These are phyloP conservation scores for Aradus depressus DNA, from an alignment of 2,888 invertebrate genomes.

Conservation along the genomic window DNA sequence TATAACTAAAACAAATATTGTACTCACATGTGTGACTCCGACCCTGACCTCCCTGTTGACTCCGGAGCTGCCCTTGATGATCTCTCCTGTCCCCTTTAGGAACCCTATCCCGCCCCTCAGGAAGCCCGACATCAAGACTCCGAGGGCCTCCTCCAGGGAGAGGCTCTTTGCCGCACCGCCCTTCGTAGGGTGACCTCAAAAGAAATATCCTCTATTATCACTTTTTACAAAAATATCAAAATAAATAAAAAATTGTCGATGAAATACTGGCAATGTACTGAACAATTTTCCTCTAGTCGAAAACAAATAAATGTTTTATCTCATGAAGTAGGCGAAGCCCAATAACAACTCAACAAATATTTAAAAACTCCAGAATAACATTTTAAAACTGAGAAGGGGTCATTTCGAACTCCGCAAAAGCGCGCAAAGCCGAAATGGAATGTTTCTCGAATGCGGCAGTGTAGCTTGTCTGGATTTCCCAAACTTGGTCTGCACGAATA, in stretches of 20 bases:
- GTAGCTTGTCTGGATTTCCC: too few species aligned
- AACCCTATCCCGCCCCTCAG: constrained; percentile 88
- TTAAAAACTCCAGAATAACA: not conserved
- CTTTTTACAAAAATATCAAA: not conserved
- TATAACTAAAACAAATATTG: not conserved
- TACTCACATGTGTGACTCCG: constrained; percentile 87
- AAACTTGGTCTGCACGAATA: too few species aligned
- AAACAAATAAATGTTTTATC: too few species aligned
- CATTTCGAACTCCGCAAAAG: too few species aligned
- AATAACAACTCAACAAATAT: not conserved
- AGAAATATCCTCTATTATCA: not conserved
- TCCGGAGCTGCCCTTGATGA: constrained; percentile 87
- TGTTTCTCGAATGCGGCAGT: too few species aligned
- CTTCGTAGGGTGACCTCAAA: not conserved
- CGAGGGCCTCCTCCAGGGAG: constrained; percentile 82
- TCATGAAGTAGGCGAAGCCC: not conserved
- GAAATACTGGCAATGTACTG: too few species aligned
- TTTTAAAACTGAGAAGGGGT: not conserved
- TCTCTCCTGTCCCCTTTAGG: constrained; percentile 84
- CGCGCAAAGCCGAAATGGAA: too few species aligned
- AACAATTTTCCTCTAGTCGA: too few species aligned
- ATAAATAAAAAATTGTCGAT: not conserved
- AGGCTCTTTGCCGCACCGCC: constrained; percentile 36
- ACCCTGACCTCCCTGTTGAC: constrained; percentile 93
- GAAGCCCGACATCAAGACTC: constrained; percentile 86